Conservation (phyloP, 1,140 invertebrate species). For the Latrodectus geometricus region DNA sequence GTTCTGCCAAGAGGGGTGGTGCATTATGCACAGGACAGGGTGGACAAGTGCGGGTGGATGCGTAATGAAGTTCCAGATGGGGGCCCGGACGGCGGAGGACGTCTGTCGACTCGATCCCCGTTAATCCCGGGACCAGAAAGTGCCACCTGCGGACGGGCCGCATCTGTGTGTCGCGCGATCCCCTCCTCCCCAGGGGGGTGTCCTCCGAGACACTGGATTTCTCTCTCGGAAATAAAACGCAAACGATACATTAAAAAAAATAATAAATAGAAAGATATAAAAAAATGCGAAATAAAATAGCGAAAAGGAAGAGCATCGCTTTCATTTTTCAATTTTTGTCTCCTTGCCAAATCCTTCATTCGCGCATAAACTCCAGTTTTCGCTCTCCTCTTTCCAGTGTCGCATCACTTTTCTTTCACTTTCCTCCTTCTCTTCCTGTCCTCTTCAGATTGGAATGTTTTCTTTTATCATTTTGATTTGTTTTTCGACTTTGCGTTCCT, state of each 20-base stretch:
- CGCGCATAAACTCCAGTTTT: slow-evolving; percentile 52
- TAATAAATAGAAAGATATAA: neutral
- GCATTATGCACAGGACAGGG: slow-evolving; percentile 17
- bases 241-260: slow-evolving; percentile 23
- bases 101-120: slow-evolving; percentile 43
- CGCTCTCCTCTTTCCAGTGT: slow-evolving; percentile 28
- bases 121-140: slow-evolving; percentile 52
- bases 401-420: slow-evolving; percentile 25
- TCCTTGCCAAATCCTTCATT: slow-evolving; percentile 44
- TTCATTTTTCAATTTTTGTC: slow-evolving; percentile 54
- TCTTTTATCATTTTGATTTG: slow-evolving; percentile 57
- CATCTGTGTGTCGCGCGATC: slow-evolving; percentile 40
- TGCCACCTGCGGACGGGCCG: slow-evolving; percentile 45
- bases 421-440: slow-evolving; percentile 5
- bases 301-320: neutral
- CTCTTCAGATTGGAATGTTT: slow-evolving; percentile 57
- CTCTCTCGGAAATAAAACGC: slow-evolving; percentile 24
- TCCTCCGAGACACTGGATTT: slow-evolving; percentile 34
- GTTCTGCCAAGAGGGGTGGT: slow-evolving; percentile 14
- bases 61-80: slow-evolving; percentile 59
- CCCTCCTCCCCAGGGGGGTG: slow-evolving; percentile 8
- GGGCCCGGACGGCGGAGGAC: slow-evolving; percentile 19
- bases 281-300: neutral
- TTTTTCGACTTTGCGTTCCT: neutral
- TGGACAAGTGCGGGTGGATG: slow-evolving; percentile 8